These are phyloP conservation scores for Megastigmus dorsalis DNA, from an alignment of 2,888 invertebrate genomes.

Conservation along the genomic window DNA sequence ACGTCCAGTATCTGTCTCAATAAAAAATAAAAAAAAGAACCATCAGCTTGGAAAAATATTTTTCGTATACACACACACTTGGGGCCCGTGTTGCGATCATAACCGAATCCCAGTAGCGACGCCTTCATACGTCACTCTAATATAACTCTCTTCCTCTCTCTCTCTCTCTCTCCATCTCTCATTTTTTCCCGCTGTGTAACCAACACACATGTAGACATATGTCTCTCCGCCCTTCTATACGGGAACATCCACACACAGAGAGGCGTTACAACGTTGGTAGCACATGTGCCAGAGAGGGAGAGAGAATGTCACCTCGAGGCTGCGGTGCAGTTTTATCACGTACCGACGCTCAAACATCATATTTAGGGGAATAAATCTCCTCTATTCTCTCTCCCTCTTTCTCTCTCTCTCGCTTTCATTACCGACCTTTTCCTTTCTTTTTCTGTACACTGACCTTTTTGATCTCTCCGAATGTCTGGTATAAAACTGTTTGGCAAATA, in stretches of 20 bases:
- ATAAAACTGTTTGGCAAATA: too few relatives aligned
- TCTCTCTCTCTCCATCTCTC: not conserved
- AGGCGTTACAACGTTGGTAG: too few relatives aligned
- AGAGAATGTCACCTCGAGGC: slow-evolving; percentile 35
- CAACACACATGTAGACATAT: slow-evolving; percentile 4
- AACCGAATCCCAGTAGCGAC: not conserved
- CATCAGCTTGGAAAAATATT: slow-evolving; percentile 16
- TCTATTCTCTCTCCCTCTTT: slow-evolving; percentile 24
- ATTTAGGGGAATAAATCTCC: slow-evolving; percentile 32
- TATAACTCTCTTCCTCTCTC: slow-evolving; percentile 14
- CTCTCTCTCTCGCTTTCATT: not conserved
- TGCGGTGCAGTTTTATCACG: slow-evolving; percentile 38
- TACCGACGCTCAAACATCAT: slow-evolving; percentile 37
- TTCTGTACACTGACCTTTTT: too few relatives aligned
- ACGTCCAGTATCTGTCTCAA: slow-evolving; percentile 5
- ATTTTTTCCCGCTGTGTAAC: too few relatives aligned
- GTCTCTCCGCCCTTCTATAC: not conserved
- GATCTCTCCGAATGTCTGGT: too few relatives aligned
- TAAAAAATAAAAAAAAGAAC: too few relatives aligned
- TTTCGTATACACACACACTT: not conserved
- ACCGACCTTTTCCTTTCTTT: too few relatives aligned
- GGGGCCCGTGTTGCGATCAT: slow-evolving; percentile 1
- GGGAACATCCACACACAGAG: not conserved
- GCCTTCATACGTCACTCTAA: slow-evolving; percentile 9
- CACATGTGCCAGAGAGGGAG: slow-evolving; percentile 22